Evolutionary conservation across 2,888 invertebrate genomes (phyloP).

Genomic region (Euphydryas editha): DNA sequence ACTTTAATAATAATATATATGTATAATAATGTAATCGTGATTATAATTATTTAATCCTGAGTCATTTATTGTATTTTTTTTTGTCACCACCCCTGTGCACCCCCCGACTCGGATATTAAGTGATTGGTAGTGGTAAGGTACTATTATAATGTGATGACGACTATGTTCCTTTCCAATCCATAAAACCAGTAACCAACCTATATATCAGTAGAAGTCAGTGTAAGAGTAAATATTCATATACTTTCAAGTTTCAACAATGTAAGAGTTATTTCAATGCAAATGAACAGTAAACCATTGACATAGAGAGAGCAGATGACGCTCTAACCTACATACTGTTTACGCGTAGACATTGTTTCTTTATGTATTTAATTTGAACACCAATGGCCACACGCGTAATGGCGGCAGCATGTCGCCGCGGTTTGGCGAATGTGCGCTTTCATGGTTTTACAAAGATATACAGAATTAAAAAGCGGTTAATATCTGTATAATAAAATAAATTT

Average conservation of each 20-base stretch:
- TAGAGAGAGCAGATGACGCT: constrained; percentile 40
- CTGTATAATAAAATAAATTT: not conserved
- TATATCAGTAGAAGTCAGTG: not conserved
- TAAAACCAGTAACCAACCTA: too few relatives aligned
- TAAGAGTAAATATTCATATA: not conserved
- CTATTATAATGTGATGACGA: too few relatives aligned
- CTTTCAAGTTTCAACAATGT: not conserved
- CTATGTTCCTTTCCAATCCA: too few relatives aligned
- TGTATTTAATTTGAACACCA: constrained; percentile 79
- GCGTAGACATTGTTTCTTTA: constrained; percentile 74
- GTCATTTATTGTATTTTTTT: too few relatives aligned
- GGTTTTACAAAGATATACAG: constrained; percentile 39
- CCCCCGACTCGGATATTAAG: too few relatives aligned
- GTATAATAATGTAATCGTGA: too few relatives aligned
- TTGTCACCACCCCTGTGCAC: too few relatives aligned
- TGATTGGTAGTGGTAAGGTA: too few relatives aligned
- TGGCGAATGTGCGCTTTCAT: constrained; percentile 66
- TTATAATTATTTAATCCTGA: too few relatives aligned
- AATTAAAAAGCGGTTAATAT: constrained; percentile 17
- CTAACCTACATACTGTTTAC: constrained; percentile 43
- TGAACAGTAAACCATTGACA: constrained; percentile 6
- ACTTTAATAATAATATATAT: too few relatives aligned
- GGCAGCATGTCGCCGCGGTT: constrained; percentile 78
- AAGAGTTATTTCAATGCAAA: constrained; percentile 2
- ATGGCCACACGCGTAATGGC: constrained; percentile 72